These are phyloP conservation scores for Sinhomidia bicolor DNA, from an alignment of 2,888 invertebrate genomes.

Conservation along the genomic window DNA sequence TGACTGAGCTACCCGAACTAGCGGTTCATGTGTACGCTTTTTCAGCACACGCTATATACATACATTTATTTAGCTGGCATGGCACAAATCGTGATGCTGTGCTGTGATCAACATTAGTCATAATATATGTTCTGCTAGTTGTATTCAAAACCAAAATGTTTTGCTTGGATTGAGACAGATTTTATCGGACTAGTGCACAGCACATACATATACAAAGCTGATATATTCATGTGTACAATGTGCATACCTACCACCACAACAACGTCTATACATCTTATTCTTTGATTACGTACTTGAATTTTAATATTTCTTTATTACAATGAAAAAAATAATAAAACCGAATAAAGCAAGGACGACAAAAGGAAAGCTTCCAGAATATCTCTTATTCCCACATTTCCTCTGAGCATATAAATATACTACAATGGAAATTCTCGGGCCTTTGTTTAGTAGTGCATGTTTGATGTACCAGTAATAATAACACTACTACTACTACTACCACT, in stretches of 20 bases:
- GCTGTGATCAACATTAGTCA: neutral
- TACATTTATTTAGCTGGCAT: no score
- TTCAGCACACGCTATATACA: no score
- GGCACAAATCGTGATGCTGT: neutral
- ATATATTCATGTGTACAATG: no score
- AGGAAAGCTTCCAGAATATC: neutral
- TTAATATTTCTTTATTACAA: slow-evolving; percentile 21
- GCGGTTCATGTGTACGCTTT: no score
- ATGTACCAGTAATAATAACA: neutral
- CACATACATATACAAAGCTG: no score
- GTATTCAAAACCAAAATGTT: no score
- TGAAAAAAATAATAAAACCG: slow-evolving; percentile 41
- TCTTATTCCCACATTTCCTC: neutral
- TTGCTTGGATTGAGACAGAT: neutral
- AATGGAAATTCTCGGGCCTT: no score
- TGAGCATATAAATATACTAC: neutral
- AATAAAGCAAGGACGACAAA: slow-evolving; percentile 22
- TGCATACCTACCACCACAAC: neutral
- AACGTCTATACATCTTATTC: slow-evolving; percentile 11
- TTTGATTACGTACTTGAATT: slow-evolving; percentile 9
- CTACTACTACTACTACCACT: neutral
- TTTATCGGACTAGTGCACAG: neutral
- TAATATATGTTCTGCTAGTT: no score
- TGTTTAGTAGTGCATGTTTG: neutral
- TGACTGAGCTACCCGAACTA: no score